Evolutionary conservation across 2,113 vertebrate species (phyloP).

Genomic region (Osmerus eperlanus): DNA sequence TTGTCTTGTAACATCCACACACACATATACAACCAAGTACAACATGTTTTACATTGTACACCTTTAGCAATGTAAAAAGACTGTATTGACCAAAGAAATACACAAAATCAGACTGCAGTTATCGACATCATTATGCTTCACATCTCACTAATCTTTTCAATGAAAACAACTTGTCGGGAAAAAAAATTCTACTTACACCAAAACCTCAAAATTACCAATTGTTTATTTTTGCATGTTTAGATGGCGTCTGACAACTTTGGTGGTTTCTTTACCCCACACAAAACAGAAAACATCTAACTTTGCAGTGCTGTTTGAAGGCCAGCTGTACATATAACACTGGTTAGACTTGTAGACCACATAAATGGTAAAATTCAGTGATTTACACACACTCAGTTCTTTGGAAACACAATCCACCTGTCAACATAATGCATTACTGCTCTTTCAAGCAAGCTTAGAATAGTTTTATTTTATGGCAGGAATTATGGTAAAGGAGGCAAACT

Average conservation of each 20-base stretch:
- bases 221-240: neutral
- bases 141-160: neutral
- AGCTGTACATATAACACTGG: neutral
- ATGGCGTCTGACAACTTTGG: constrained; percentile 4
- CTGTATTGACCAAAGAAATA: too few relatives aligned
- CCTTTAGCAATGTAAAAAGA: too few relatives aligned
- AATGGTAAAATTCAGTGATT: neutral
- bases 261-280: constrained; percentile 2
- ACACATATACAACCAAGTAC: too few relatives aligned
- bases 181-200: too few relatives aligned
- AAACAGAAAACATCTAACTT: neutral
- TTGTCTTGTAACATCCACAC: too few relatives aligned
- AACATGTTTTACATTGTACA: too few relatives aligned
- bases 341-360: constrained; percentile 2
- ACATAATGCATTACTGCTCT: neutral
- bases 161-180: neutral
- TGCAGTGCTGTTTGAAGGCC: neutral
- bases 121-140: too few relatives aligned
- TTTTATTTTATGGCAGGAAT: neutral
- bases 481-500: constrained; percentile 3
- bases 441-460: constrained; percentile 1
- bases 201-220: neutral
- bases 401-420: neutral
- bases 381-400: neutral
- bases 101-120: too few relatives aligned